A percentile compares a stretch with the other conserved stretches of the same genome.
These are phyloP conservation scores for Plumapathes pennacea DNA, from an alignment of 92 coral and sea anemone species.

Conservation along the genomic window DNA sequence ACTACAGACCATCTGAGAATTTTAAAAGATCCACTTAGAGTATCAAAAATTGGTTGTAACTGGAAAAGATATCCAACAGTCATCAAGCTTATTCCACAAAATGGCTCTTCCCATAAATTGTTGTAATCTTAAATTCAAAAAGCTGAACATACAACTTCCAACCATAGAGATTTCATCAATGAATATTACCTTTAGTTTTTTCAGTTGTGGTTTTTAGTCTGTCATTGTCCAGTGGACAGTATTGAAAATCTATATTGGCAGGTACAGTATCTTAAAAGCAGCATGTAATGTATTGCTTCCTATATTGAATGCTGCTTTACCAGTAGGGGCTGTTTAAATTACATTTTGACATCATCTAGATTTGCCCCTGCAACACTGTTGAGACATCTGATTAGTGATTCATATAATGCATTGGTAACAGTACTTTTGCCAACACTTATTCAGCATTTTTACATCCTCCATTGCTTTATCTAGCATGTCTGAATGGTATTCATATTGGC, in stretches of 20 bases:
- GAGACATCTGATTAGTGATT: too few species aligned
- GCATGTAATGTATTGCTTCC: too few species aligned
- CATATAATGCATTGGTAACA: too few species aligned
- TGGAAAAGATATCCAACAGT: constrained; percentile 48
- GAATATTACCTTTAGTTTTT: constrained; percentile 23
- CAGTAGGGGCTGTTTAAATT: too few species aligned
- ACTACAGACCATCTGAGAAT: constrained; percentile 23
- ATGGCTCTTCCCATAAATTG: constrained; percentile 41
- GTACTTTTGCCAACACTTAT: too few species aligned
- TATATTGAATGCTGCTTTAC: too few species aligned
- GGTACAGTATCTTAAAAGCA: too few species aligned
- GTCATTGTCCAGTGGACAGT: constrained; percentile 30
- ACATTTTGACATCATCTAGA: too few species aligned
- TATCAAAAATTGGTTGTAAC: constrained; percentile 30
- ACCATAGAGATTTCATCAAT: constrained; percentile 49
- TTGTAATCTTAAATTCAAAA: constrained; percentile 27
- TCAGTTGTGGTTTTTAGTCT: constrained; percentile 27
- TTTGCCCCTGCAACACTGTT: too few species aligned
- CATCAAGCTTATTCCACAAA: constrained; percentile 37
- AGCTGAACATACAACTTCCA: constrained; percentile 46
- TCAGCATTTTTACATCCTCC: too few species aligned
- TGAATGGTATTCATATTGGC: too few species aligned
- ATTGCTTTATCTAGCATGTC: too few species aligned
- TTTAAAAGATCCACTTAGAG: constrained; percentile 36
- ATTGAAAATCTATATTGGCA: constrained; percentile 36